Conservation (phyloP, 2,888 invertebrate genomes). For the Drosophila basisetae region DNA sequence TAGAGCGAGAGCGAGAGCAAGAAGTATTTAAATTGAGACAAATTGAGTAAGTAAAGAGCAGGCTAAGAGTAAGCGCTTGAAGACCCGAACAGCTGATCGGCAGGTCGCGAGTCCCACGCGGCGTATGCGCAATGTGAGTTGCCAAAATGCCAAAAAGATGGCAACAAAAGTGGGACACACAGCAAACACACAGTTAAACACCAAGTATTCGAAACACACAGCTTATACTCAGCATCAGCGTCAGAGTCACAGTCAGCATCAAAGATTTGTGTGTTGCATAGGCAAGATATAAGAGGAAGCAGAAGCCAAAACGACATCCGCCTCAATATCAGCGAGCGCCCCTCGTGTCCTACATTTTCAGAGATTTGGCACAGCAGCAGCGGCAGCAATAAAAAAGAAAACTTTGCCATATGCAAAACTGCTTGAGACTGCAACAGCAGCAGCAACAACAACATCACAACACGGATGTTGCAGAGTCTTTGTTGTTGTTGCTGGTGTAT, state of each 20-base stretch:
- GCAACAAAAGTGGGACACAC: slow-evolving; percentile 41
- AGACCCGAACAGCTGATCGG: slow-evolving; percentile 47
- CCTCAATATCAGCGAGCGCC: slow-evolving; percentile 54
- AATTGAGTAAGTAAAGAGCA: slow-evolving; percentile 24
- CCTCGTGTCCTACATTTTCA: slow-evolving; percentile 47
- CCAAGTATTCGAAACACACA: slow-evolving; percentile 2
- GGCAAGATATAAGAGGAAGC: slow-evolving; percentile 56
- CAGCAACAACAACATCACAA: slow-evolving; percentile 28
- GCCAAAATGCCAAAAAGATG: slow-evolving; percentile 32
- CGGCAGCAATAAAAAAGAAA: slow-evolving; percentile 41
- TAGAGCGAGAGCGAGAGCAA: not conserved
- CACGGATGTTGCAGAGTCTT: slow-evolving; percentile 58
- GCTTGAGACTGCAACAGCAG: slow-evolving; percentile 48
- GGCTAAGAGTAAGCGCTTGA: slow-evolving; percentile 20
- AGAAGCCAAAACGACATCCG: slow-evolving; percentile 45
- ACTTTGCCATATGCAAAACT: slow-evolving; percentile 57
- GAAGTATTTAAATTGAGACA: not conserved
- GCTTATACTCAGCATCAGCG: not conserved
- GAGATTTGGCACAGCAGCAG: slow-evolving; percentile 49
- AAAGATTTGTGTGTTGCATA: slow-evolving; percentile 26
- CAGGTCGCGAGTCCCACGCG: slow-evolving; percentile 36
- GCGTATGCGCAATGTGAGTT: slow-evolving; percentile 54
- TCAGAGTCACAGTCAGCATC: not conserved
- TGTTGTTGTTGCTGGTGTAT: slow-evolving; percentile 26
- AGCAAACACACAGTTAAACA: slow-evolving; percentile 17